phyloP scores from a whole-genome alignment of 1,140 invertebrate species.

The Physella acuta region DNA sequence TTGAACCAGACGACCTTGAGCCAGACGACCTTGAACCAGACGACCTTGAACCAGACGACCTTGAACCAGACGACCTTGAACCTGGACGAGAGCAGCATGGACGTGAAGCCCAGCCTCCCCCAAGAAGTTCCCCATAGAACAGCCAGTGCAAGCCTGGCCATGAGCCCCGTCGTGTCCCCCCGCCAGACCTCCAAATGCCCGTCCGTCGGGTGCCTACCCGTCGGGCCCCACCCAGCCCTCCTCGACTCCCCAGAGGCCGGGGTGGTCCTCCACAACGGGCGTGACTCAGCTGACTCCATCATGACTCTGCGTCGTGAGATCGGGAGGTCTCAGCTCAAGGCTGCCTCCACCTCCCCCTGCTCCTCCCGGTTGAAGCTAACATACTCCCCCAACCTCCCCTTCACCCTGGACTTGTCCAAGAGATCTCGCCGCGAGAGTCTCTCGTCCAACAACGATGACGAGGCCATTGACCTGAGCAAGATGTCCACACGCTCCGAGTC shows the following conservation, averaged over 20 bases:
- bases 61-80: too few species aligned
- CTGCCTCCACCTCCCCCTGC: neutral
- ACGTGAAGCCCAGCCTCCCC: neutral
- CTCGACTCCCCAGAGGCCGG: neutral
- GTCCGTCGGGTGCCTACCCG: neutral
- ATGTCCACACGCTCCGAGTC: conserved; percentile 12
- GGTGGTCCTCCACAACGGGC: conserved; percentile 10
- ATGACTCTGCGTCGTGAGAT: conserved; percentile 23
- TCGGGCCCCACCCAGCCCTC: neutral
- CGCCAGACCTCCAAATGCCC: neutral
- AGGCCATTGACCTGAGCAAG: conserved; percentile 39
- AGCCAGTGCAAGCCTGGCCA: neutral
- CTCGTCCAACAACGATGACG: conserved; percentile 17
- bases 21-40: too few species aligned
- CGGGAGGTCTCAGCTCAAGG: neutral
- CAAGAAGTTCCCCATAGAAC: neutral
- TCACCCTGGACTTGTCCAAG: conserved; percentile 27
- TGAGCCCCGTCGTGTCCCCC: neutral
- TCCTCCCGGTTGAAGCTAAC: conserved; percentile 32
- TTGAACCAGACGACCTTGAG: too few species aligned
- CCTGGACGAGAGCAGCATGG: too few species aligned
- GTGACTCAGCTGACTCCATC: conserved; percentile 28
- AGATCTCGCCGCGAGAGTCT: conserved; percentile 14
- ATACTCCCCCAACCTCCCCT: conserved; percentile 17
- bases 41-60: too few species aligned